A percentile compares a stretch with the other conserved stretches of the same genome.
Conservation (phyloP, 2,888 invertebrate genomes). For the Meteorus cinctellus region DNA sequence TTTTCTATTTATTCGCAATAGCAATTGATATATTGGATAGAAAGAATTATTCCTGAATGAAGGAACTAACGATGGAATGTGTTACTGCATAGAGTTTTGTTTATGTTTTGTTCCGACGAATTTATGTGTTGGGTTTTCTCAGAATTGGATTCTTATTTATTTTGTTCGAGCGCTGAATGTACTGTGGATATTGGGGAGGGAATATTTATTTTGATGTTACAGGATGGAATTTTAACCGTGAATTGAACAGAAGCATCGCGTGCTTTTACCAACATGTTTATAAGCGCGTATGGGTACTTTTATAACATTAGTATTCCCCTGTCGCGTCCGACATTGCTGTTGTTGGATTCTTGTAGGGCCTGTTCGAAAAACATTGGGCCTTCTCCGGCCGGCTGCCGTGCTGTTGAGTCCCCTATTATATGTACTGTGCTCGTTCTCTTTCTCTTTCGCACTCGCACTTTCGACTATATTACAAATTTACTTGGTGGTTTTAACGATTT, state of each 20-base stretch:
- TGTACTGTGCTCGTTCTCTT: conserved; percentile 43
- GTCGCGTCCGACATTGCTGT: conserved; percentile 63
- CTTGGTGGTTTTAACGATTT: neutral
- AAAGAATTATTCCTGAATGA: too few relatives aligned
- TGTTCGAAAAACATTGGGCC: conserved; percentile 67
- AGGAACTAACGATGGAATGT: too few relatives aligned
- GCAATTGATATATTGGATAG: too few relatives aligned
- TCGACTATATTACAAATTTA: neutral
- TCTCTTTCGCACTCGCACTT: conserved; percentile 4
- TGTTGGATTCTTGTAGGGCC: conserved; percentile 53
- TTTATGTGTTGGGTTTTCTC: too few relatives aligned
- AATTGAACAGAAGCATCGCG: conserved; percentile 24
- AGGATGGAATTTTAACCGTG: conserved; percentile 16
- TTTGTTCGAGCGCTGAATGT: too few relatives aligned
- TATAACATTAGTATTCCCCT: conserved; percentile 64
- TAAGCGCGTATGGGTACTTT: conserved; percentile 17
- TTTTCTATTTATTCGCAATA: conserved; percentile 43
- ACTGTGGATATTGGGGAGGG: too few relatives aligned
- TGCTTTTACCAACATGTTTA: conserved; percentile 25
- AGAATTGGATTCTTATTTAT: too few relatives aligned
- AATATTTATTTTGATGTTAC: too few relatives aligned
- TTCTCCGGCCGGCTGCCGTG: conserved; percentile 42
- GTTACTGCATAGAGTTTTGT: too few relatives aligned
- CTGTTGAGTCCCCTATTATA: conserved; percentile 29
- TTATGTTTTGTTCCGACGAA: too few relatives aligned